phyloP scores from a whole-genome alignment of 2,888 invertebrate species.

The Sylvicola cinctus region DNA sequence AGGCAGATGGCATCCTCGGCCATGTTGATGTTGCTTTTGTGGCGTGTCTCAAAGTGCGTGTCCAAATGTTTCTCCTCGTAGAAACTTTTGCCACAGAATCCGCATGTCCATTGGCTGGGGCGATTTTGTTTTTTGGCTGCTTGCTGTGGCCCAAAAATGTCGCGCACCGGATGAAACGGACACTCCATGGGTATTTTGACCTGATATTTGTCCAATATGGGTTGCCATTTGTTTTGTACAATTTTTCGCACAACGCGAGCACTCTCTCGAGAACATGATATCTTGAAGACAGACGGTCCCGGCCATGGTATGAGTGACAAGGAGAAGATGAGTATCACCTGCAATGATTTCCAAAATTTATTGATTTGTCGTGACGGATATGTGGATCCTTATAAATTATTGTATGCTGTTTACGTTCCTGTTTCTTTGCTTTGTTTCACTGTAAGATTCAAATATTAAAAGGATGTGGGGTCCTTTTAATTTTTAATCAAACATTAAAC shows the following conservation, averaged over 20 bases:
- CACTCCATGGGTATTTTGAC: conserved; percentile 72
- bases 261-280: conserved; percentile 73
- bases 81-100: conserved; percentile 78
- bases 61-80: conserved; percentile 75
- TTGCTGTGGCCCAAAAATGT: conserved; percentile 74
- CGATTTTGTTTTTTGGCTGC: conserved; percentile 67
- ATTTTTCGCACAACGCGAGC: conserved; percentile 72
- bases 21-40: conserved; percentile 69
- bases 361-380: neutral
- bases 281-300: conserved; percentile 67
- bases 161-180: conserved; percentile 71
- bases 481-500: too few relatives aligned
- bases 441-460: too few relatives aligned
- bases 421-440: too few relatives aligned
- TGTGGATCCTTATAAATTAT: conserved; percentile 2
- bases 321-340: conserved; percentile 65
- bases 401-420: conserved; percentile 7
- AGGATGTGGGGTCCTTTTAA: too few relatives aligned
- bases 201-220: conserved; percentile 71
- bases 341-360: conserved; percentile 12
- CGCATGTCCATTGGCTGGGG: conserved; percentile 77
- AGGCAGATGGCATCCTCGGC: conserved; percentile 83
- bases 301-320: conserved; percentile 75
- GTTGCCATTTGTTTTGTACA: conserved; percentile 79
- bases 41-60: conserved; percentile 74